phyloP scores from a whole-genome alignment of 2,113 vertebrate genomes.

The Ciconia boyciana region DNA sequence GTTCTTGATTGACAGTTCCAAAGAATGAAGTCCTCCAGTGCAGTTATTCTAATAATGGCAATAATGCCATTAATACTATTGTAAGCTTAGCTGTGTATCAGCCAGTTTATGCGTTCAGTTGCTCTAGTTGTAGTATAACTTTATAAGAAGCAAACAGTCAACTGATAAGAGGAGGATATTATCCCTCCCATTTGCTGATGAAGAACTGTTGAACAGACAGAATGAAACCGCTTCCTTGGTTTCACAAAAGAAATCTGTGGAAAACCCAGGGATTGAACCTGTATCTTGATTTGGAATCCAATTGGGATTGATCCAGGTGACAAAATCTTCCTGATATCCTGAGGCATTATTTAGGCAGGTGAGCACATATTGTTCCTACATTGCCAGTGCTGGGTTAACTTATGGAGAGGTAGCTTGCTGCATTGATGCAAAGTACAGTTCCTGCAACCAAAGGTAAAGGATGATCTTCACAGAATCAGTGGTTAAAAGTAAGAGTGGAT shows the following conservation, averaged over 20 bases:
- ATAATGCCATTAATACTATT: background rate
- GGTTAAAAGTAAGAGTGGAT: background rate
- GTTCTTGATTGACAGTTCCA: background rate
- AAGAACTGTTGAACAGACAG: background rate
- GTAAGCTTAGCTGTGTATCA: background rate
- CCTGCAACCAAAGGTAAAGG: background rate
- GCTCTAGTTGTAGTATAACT: background rate
- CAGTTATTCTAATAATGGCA: background rate
- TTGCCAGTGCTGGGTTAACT: background rate
- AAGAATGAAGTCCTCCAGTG: background rate
- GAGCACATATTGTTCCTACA: fast-evolving
- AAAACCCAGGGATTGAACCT: background rate
- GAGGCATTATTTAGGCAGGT: background rate
- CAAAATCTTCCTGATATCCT: background rate
- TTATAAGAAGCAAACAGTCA: background rate
- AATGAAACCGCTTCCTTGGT: background rate
- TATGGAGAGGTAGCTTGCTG: background rate
- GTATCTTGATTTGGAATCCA: background rate
- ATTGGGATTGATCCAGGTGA: fast-evolving
- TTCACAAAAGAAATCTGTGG: background rate
- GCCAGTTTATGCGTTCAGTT: background rate
- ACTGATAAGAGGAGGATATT: background rate
- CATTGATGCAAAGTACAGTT: background rate
- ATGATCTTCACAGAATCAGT: background rate
- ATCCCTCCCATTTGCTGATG: background rate